Base-by-base conservation (phyloP, 2,888 invertebrate genomes). In the Germaria angustata region DNA sequence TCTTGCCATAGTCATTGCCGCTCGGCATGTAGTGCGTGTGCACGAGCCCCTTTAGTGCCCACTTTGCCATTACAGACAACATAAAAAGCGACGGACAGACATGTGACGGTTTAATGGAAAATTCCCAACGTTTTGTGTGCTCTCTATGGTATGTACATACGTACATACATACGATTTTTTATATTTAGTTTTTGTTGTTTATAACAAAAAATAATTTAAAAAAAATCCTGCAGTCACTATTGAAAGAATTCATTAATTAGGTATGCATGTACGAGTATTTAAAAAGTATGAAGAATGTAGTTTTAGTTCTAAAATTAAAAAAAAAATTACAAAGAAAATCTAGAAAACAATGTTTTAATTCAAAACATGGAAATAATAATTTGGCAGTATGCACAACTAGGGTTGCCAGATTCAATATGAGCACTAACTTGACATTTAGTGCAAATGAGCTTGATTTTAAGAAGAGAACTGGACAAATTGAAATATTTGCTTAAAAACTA, bases 51-150 rank as follows among this genome's bases (percentile, higher is more conserved):
- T 53, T 17, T 55, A 32, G 39, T 61, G 28, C 17, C 63, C 75
- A 63, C 69, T 32, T 15, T 53, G 3, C 17, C 24, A 46, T 46
- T 71, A 69, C 57, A 8, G 57, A 13, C 65, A 71, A 65, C 63
- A 65, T 73, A 59, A 65, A 61, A 72, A 61, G 61, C 66, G 77
- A 76, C 51, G 66, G 39, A 17, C 49, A 76, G 39, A 73, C 82
- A 65, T 79, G 80, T 80, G 83, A 77, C 77, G 81, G 66, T 73
- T 76, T 77, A 82, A 78, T 84, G 85, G 85, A 85, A 85, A 85
- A 82, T 84, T 84, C 77, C 85, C 81, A 84, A 84, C 32, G 77
- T 80, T 80, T 81, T 68, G 44, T 68, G 72, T 68, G 63, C 66
- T 81, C 71, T 75, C 22, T 71, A 66, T 73, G 57, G 75, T 66